Evolutionary conservation across 2,888 invertebrate species (phyloP).

Genomic region (Plutella xylostella): DNA sequence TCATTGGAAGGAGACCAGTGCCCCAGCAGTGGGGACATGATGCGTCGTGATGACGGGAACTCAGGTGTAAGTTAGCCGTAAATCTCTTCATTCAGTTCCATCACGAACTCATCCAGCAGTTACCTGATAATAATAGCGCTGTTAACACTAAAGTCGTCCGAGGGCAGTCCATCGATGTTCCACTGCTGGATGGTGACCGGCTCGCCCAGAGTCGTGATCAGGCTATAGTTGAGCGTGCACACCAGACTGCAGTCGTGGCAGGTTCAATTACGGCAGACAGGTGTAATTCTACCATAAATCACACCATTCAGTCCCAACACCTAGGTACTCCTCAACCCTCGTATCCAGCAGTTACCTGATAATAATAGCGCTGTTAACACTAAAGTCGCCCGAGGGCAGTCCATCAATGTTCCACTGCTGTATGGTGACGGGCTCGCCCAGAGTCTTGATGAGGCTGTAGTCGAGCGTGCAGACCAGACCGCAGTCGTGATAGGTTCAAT

Average conservation of each 20-base stretch:
- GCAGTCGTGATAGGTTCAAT: too few species aligned
- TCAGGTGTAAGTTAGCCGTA: too few species aligned
- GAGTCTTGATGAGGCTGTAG: constrained; percentile 81
- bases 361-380: constrained; percentile 92
- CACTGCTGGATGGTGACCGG: constrained; percentile 89
- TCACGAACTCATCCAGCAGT: too few species aligned
- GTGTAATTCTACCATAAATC: too few species aligned
- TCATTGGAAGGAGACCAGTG: too few species aligned
- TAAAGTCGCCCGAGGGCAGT: constrained; percentile 89
- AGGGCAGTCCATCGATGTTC: constrained; percentile 91
- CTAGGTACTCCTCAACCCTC: too few species aligned
- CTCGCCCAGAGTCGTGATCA: constrained; percentile 86
- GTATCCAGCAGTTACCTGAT: too few species aligned
- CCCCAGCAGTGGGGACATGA: too few species aligned
- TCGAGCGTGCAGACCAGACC: constrained; percentile 81
- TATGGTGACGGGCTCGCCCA: constrained; percentile 90
- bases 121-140: constrained; percentile 93
- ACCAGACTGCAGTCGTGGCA: constrained; percentile 79
- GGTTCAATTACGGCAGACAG: too few species aligned
- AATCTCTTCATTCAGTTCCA: too few species aligned
- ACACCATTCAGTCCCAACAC: too few species aligned
- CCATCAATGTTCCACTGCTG: constrained; percentile 93
- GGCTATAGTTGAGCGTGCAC: constrained; percentile 80
- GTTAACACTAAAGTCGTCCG: constrained; percentile 90
- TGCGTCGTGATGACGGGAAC: too few species aligned